These are phyloP conservation scores for Tinea trinotella DNA, from an alignment of 2,888 invertebrate species.

Conservation along the genomic window DNA sequence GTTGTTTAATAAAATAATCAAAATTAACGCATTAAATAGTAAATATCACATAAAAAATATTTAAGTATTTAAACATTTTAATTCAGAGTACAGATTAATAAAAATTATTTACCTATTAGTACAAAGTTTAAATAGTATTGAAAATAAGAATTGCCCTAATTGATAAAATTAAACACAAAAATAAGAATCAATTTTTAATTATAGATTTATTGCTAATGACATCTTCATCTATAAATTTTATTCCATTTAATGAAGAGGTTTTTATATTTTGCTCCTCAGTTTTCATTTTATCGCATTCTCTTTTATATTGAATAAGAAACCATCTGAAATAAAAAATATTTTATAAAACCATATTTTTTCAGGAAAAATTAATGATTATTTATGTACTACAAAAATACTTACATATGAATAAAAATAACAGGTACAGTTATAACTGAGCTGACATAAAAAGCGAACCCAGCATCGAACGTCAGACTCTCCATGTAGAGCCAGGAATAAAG, in stretches of 20 bases:
- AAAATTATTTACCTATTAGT: no score
- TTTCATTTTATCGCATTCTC: not conserved
- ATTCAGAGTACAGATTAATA: no score
- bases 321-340: slow-evolving; percentile 8
- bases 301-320: slow-evolving; percentile 4
- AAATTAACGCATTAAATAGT: no score
- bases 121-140: no score
- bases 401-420: slow-evolving; percentile 76
- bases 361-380: not conserved
- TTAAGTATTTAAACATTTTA: no score
- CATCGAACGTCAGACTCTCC: slow-evolving; percentile 74
- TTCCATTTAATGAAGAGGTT: not conserved
- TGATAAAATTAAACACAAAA: no score
- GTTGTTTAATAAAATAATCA: no score
- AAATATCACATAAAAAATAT: no score
- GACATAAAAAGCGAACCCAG: slow-evolving; percentile 77
- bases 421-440: slow-evolving; percentile 77
- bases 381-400: slow-evolving; percentile 28
- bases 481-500: slow-evolving; percentile 80
- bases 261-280: not conserved
- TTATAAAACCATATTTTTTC: no score
- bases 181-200: not conserved
- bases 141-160: no score
- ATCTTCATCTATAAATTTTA: not conserved
- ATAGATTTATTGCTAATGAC: not conserved